These are phyloP conservation scores for Acanthosoma haemorrhoidale DNA, from an alignment of 2,888 invertebrate genomes.

Conservation along the genomic window DNA sequence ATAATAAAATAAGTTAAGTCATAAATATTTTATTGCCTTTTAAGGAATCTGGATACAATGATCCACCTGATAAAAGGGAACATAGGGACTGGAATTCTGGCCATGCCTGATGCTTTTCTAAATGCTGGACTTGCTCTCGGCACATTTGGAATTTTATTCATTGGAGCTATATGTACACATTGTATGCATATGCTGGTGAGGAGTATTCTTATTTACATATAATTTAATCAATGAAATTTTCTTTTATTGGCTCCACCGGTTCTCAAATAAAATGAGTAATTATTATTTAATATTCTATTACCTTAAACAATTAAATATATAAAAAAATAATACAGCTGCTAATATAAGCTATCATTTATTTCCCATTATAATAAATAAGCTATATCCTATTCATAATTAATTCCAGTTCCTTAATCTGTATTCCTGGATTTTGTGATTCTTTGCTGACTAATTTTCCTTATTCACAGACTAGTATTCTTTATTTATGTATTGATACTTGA, in stretches of 20 bases:
- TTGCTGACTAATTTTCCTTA: too few relatives aligned
- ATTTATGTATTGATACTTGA: too few relatives aligned
- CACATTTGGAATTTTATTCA: slow-evolving; percentile 69
- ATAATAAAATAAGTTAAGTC: too few relatives aligned
- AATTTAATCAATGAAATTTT: background rate
- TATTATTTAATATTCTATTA: too few relatives aligned
- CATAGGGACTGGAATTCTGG: slow-evolving; percentile 80
- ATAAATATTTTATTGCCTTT: slow-evolving; percentile 34
- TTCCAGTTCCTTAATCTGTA: too few relatives aligned
- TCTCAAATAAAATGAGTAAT: too few relatives aligned
- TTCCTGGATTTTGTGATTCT: too few relatives aligned
- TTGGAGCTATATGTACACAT: slow-evolving; percentile 85
- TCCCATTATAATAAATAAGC: background rate
- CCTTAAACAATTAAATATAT: too few relatives aligned
- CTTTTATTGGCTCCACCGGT: too few relatives aligned
- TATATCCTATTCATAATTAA: background rate
- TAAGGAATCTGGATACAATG: slow-evolving; percentile 53
- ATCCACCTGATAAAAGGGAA: slow-evolving; percentile 63
- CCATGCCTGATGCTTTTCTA: slow-evolving; percentile 92
- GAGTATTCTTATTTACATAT: background rate
- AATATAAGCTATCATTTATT: too few relatives aligned
- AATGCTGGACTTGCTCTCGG: slow-evolving; percentile 85
- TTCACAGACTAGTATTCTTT: too few relatives aligned
- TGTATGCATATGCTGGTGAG: slow-evolving; percentile 80
- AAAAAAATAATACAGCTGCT: too few relatives aligned